Conservation (phyloP, 2,797 vertebrate genomes). For the Vipera ursinii region DNA sequence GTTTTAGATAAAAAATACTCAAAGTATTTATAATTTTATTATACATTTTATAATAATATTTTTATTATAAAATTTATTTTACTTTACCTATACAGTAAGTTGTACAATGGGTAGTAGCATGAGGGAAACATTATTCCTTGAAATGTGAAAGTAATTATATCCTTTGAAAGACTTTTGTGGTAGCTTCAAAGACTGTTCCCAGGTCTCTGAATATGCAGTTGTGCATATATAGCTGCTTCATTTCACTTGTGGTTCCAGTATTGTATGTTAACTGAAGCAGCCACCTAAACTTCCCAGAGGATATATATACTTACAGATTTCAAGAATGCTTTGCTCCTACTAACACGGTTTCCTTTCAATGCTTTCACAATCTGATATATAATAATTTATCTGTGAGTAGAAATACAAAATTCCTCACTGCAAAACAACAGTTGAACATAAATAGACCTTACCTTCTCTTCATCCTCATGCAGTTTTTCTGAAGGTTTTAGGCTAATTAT, state of each 20-base stretch:
- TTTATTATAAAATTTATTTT: neutral
- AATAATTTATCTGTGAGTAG: neutral
- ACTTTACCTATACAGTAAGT: neutral
- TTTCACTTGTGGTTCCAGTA: neutral
- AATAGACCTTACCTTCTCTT: conserved; percentile 71
- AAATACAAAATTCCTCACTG: neutral
- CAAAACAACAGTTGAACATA: conserved; percentile 33
- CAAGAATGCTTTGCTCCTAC: neutral
- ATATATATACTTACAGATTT: neutral
- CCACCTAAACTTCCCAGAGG: neutral
- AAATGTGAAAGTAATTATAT: neutral
- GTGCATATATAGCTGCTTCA: neutral
- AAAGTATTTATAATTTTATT: neutral
- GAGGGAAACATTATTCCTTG: neutral
- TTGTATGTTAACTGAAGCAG: neutral
- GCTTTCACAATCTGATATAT: neutral
- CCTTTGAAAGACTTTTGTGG: neutral
- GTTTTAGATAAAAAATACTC: neutral
- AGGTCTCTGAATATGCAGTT: neutral
- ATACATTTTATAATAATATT: neutral
- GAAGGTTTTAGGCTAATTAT: conserved; percentile 71
- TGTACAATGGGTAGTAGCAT: neutral
- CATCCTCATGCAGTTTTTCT: conserved; percentile 56
- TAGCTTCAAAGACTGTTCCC: neutral
- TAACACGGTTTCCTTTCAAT: neutral